A percentile compares a stretch with the other conserved stretches of the same genome.
Conservation (phyloP, 2,888 invertebrate genomes). For the Drosophila incognita region DNA sequence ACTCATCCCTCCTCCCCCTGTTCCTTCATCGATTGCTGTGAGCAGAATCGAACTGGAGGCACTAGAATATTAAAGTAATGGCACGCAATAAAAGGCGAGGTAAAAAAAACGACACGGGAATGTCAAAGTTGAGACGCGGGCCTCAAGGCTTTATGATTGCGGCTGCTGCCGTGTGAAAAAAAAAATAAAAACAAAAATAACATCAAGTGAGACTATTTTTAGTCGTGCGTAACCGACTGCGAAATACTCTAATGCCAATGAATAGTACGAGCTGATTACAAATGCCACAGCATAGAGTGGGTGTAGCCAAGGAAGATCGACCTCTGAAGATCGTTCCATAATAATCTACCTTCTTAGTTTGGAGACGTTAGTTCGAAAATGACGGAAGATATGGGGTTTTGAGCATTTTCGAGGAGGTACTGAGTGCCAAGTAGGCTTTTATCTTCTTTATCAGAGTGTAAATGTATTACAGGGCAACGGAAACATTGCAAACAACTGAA, state of each 20-base stretch:
- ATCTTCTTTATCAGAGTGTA: neutral
- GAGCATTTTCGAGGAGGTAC: neutral
- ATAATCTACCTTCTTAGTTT: neutral
- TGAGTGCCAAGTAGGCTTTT: too few relatives aligned
- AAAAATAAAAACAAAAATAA: constrained; percentile 40
- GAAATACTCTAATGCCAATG: neutral
- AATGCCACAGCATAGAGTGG: neutral
- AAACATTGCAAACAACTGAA: constrained; percentile 24
- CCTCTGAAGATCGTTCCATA: too few relatives aligned
- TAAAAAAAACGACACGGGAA: constrained; percentile 47
- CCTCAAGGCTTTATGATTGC: constrained; percentile 35
- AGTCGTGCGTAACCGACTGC: neutral
- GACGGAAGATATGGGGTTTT: neutral
- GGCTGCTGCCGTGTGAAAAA: constrained; percentile 46
- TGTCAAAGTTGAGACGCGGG: constrained; percentile 62
- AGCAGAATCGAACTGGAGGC: constrained; percentile 30
- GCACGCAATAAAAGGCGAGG: constrained; percentile 61
- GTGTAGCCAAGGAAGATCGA: neutral
- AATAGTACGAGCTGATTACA: neutral
- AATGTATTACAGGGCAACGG: constrained; percentile 25
- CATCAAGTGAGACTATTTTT: neutral
- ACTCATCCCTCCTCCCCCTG: constrained; percentile 14
- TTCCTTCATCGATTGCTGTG: constrained; percentile 51
- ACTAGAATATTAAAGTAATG: constrained; percentile 66
- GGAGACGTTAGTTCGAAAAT: neutral